These are phyloP conservation scores for Aphodius sticticus DNA, from an alignment of 2,888 invertebrate genomes.

Conservation along the genomic window DNA sequence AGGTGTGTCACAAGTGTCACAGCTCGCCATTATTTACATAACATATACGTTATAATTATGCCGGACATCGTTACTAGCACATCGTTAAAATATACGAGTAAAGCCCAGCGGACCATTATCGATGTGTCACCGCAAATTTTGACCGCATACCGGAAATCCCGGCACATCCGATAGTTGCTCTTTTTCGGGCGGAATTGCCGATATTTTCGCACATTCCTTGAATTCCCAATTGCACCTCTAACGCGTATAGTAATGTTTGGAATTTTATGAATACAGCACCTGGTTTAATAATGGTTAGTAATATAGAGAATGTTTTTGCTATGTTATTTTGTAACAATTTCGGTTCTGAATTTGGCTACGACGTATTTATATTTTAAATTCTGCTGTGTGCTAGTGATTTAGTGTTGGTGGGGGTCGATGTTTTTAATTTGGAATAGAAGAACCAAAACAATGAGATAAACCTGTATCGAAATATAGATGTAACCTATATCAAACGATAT, in stretches of 20 bases:
- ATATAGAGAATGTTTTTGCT: neutral
- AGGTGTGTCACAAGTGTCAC: neutral
- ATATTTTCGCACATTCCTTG: neutral
- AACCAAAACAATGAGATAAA: too few relatives aligned
- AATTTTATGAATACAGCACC: neutral
- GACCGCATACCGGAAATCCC: neutral
- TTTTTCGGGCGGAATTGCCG: neutral
- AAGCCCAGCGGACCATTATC: neutral
- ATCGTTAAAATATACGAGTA: neutral
- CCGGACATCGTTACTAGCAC: neutral
- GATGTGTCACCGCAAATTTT: constrained; percentile 4
- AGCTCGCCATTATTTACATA: neutral
- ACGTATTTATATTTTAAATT: too few relatives aligned
- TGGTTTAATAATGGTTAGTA: neutral
- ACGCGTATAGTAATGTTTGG: neutral
- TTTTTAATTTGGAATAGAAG: too few relatives aligned
- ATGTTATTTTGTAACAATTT: too few relatives aligned
- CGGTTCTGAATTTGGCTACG: too few relatives aligned
- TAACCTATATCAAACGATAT: too few relatives aligned
- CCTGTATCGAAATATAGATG: too few relatives aligned
- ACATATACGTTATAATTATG: neutral
- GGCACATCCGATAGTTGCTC: neutral
- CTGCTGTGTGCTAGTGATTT: too few relatives aligned
- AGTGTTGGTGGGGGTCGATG: too few relatives aligned
- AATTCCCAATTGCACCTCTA: neutral